These are phyloP conservation scores for Megaleporinus macrocephalus DNA, from an alignment of 2,113 vertebrate species.

Conservation along the genomic window DNA sequence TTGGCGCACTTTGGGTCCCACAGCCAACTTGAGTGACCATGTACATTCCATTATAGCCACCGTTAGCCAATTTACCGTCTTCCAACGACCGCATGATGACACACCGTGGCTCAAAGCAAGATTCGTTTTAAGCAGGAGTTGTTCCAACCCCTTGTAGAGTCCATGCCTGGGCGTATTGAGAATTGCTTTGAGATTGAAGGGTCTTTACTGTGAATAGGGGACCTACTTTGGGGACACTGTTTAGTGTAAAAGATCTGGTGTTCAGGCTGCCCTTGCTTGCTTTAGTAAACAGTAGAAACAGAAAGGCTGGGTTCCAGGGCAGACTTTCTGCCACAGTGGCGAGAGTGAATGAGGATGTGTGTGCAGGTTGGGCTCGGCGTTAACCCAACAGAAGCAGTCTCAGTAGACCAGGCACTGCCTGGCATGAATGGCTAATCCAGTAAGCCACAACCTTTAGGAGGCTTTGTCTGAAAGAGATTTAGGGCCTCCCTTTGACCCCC, in stretches of 20 bases:
- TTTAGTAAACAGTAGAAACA: conserved; percentile 11
- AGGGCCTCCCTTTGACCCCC: conserved; percentile 32
- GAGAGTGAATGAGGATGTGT: not conserved
- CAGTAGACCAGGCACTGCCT: not conserved
- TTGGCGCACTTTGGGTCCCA: no score
- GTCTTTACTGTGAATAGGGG: no score
- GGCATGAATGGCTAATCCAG: conserved; percentile 29
- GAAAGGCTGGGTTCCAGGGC: conserved; percentile 1
- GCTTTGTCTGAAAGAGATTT: conserved; percentile 39
- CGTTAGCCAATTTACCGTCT: no score
- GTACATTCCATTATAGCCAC: no score
- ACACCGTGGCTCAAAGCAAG: no score
- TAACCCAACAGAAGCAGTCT: not conserved
- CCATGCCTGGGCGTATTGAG: no score
- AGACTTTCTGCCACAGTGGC: not conserved
- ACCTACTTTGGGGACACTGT: no score
- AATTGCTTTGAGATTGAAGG: no score
- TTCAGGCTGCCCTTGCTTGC: not conserved
- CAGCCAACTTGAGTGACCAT: no score
- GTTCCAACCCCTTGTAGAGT: no score
- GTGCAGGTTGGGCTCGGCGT: not conserved
- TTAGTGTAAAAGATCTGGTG: not conserved
- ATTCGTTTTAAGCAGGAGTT: no score
- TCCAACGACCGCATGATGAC: no score
- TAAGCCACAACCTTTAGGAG: conserved; percentile 10